Base-by-base conservation (phyloP, 2,113 vertebrate species). In the Illadopsis cleaveri region DNA sequence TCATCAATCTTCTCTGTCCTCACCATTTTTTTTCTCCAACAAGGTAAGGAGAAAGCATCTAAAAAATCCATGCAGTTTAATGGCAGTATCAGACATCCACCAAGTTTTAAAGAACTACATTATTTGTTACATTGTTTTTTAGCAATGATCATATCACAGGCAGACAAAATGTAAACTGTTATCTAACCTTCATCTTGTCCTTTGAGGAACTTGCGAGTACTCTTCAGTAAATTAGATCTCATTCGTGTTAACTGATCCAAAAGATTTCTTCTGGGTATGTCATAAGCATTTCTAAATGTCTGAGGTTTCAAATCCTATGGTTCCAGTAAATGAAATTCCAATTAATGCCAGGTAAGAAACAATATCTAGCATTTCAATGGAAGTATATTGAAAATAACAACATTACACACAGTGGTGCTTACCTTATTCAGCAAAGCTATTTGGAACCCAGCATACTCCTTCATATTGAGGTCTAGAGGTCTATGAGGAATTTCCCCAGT, bases 171-270 rank as follows among this genome's bases (percentile, higher is more conserved):
- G 44, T 31, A 90, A 93, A 89, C 47, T n/a, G 69, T 93, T 71
- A 61, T 66, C 93, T 94, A 96, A 99, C 99, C 99, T 96, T 99
- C 98, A 97, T 99, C 99, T 83, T 99, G 99, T 81, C 99, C 99
- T 96, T 98, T 98, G 83, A 99, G 98, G 47, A 98, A 97, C 72
- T 98, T 99, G 80, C 98, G 97, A 66, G 98, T 98, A 79, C 97
- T 98, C 97, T 99, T 99, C 89, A 99, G 97, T 96, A 99, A 99
- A 98, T 99, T 99, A 93, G 98, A 98, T 97, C 99, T 99, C 99
- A 99, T 99, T 91, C 99, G 98, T 89, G 99, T 99, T 96, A 99
- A 98, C 79, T 99, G 99, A 98, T 99, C 99, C 97, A 99, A 97
- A 97, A 99, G 98, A 97, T 99, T 99, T 91, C 98, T 98, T 93